Conservation (phyloP, 1,140 invertebrate genomes). For the Popillia japonica region DNA sequence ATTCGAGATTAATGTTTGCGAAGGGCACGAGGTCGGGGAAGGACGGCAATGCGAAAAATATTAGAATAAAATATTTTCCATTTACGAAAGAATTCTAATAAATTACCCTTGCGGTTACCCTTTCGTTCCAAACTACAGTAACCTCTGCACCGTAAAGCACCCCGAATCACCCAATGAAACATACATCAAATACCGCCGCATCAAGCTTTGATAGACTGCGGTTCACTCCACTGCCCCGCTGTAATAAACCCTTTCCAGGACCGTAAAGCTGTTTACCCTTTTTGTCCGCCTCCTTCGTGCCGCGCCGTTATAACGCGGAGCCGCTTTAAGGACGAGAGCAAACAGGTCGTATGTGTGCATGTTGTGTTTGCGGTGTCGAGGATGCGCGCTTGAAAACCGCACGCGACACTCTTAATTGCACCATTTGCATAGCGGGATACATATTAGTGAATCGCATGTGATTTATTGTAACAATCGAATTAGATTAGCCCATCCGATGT, state of each 20-base stretch:
- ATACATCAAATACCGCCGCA: slow-evolving; percentile 35
- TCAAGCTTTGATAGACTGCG: slow-evolving; percentile 33
- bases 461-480: too few relatives aligned
- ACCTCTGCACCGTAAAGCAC: background rate
- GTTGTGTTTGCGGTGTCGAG: background rate
- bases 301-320: background rate
- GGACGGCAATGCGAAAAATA: background rate
- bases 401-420: background rate
- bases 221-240: background rate
- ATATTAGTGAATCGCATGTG: background rate
- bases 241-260: slow-evolving; percentile 3
- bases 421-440: background rate
- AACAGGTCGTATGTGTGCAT: background rate
- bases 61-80: background rate
- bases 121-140: background rate
- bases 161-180: slow-evolving; percentile 29
- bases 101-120: background rate
- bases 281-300: background rate
- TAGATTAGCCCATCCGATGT: too few relatives aligned
- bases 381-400: background rate
- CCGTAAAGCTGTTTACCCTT: slow-evolving; percentile 1
- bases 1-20: background rate
- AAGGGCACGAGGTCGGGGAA: background rate
- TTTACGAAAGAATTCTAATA: background rate
- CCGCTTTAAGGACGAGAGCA: background rate